These are phyloP conservation scores for Symphodus melops DNA, from an alignment of 2,113 vertebrate genomes.

Conservation along the genomic window DNA sequence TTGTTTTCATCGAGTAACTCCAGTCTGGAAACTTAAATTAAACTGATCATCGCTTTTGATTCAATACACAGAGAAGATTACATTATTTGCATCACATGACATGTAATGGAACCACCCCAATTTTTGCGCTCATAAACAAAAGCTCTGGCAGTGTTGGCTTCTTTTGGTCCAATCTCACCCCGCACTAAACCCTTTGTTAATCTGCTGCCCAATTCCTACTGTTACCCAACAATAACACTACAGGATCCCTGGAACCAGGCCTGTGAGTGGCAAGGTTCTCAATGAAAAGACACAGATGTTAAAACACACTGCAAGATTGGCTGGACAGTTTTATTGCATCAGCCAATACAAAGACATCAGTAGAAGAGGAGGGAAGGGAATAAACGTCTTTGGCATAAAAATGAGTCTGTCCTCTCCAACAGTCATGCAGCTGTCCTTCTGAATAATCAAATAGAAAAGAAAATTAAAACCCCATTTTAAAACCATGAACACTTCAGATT, in stretches of 20 bases:
- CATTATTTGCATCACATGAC: slow-evolving; percentile 56
- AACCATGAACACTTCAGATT: slow-evolving; percentile 57
- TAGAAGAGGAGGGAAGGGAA: slow-evolving; percentile 34
- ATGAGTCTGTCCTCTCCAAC: slow-evolving; percentile 23
- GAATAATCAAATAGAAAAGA: slow-evolving; percentile 64
- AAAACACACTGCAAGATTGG: slow-evolving; percentile 45
- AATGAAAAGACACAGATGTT: slow-evolving; percentile 65
- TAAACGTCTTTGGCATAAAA: slow-evolving; percentile 45
- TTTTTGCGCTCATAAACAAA: slow-evolving; percentile 7
- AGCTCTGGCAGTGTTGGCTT: slow-evolving; percentile 48
- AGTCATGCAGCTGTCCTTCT: slow-evolving; percentile 40
- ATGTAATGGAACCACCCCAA: slow-evolving; percentile 44
- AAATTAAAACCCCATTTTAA: slow-evolving; percentile 55
- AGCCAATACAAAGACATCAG: slow-evolving; percentile 71
- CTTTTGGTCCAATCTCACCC: slow-evolving; percentile 39
- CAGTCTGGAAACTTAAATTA: slow-evolving; percentile 42
- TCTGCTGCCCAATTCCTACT: slow-evolving; percentile 71
- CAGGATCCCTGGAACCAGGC: slow-evolving; percentile 54
- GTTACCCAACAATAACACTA: slow-evolving; percentile 64
- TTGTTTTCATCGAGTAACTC: background rate
- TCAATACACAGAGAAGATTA: slow-evolving; percentile 56
- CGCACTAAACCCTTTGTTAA: slow-evolving; percentile 61
- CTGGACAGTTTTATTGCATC: slow-evolving; percentile 73
- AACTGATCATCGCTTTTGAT: slow-evolving; percentile 32
- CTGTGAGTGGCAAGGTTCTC: slow-evolving; percentile 31